A percentile compares a stretch with the other conserved stretches of the same genome.
Conservation (phyloP, 2,888 invertebrate species). For the Myathropa florea region DNA sequence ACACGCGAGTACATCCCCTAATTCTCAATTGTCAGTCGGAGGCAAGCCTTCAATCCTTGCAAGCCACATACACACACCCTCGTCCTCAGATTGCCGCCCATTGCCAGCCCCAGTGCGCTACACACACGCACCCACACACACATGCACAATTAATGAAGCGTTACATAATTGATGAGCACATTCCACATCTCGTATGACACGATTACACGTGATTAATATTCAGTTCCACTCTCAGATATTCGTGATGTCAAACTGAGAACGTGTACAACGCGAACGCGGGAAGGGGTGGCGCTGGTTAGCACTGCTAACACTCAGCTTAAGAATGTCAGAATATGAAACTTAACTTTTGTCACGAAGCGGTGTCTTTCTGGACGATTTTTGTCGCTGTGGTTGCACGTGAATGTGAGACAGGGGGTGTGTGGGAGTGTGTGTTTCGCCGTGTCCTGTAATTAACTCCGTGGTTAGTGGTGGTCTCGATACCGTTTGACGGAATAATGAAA, state of each 20-base stretch:
- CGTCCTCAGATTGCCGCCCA: not conserved
- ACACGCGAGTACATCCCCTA: not conserved
- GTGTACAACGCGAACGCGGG: not conserved
- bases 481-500: not conserved
- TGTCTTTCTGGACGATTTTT: not conserved
- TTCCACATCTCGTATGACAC: constrained; percentile 68
- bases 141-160: constrained; percentile 63
- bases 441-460: not conserved
- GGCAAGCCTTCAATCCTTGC: not conserved
- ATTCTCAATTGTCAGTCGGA: not conserved
- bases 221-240: constrained; percentile 29
- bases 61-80: not conserved
- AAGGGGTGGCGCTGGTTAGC: too few relatives aligned
- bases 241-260: constrained; percentile 46
- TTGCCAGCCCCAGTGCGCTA: too few relatives aligned
- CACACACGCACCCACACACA: not conserved
- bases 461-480: not conserved
- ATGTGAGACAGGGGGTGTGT: not conserved
- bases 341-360: not conserved
- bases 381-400: not conserved
- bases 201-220: constrained; percentile 71
- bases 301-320: not conserved
- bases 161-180: constrained; percentile 70
- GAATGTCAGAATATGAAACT: not conserved
- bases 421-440: not conserved